phyloP scores from a whole-genome alignment of 2,888 invertebrate genomes.

The Prosapia bicincta region DNA sequence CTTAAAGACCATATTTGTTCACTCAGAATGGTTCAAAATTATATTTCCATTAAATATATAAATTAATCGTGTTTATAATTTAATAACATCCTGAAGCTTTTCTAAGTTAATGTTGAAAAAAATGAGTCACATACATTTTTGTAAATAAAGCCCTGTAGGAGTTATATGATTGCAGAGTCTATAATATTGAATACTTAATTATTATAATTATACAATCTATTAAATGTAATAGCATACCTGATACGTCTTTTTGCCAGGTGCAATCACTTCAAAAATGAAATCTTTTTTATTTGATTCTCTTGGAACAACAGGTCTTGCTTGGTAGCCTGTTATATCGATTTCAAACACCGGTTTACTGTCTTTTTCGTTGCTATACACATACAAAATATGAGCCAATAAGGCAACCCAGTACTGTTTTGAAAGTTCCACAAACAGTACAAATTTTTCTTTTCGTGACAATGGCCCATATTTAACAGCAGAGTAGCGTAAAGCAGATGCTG shows the following conservation, averaged over 20 bases:
- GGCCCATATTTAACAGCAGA: constrained; percentile 39
- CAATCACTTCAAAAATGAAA: constrained; percentile 41
- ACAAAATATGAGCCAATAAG: constrained; percentile 38
- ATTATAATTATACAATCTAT: not conserved
- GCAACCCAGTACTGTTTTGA: constrained; percentile 41
- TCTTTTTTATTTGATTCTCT: constrained; percentile 36
- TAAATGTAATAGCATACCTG: constrained; percentile 41
- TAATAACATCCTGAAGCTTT: too few relatives aligned
- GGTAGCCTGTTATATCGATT: constrained; percentile 40
- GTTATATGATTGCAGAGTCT: too few relatives aligned
- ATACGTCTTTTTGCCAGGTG: constrained; percentile 42
- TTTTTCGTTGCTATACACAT: constrained; percentile 40
- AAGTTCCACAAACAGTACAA: constrained; percentile 42
- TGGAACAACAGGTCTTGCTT: constrained; percentile 37
- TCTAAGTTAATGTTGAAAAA: too few relatives aligned
- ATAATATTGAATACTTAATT: too few relatives aligned
- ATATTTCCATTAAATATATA: too few relatives aligned
- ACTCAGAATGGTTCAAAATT: too few relatives aligned
- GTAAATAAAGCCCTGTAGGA: too few relatives aligned
- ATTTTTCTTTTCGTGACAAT: constrained; percentile 40
- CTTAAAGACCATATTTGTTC: too few relatives aligned
- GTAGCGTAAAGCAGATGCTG: constrained; percentile 26
- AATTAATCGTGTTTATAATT: too few relatives aligned
- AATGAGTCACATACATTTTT: too few relatives aligned
- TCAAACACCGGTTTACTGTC: constrained; percentile 39